phyloP scores from a whole-genome alignment of 1,140 invertebrate species.

The Aphis craccivora region DNA sequence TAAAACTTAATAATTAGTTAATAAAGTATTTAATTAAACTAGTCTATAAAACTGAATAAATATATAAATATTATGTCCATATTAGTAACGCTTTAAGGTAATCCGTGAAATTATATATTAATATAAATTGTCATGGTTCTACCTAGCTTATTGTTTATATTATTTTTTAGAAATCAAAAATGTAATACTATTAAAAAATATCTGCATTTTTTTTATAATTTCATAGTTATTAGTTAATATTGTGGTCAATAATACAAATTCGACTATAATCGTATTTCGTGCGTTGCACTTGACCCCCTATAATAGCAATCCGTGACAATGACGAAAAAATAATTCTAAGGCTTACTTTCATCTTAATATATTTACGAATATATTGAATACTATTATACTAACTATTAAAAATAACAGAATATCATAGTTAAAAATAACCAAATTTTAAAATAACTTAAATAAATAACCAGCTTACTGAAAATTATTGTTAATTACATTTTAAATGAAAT shows the following conservation, averaged over 20 bases:
- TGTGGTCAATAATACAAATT: conserved; percentile 1
- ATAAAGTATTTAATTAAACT: conserved; percentile 1
- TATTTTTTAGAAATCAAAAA: neutral
- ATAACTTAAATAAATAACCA: neutral
- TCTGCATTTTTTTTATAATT: conserved; percentile 18
- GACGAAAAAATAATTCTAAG: neutral
- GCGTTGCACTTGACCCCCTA: conserved; percentile 4
- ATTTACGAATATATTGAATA: neutral
- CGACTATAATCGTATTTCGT: conserved; percentile 32
- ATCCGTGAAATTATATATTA: conserved; percentile 5
- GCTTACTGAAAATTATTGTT: neutral
- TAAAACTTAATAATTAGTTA: neutral
- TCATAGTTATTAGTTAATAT: conserved; percentile 24
- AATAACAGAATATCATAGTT: neutral
- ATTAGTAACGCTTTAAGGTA: conserved; percentile 15
- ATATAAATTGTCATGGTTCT: neutral
- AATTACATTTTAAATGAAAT: neutral
- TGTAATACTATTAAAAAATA: neutral
- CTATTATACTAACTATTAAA: neutral
- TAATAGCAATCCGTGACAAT: neutral
- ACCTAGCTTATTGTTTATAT: conserved; percentile 7
- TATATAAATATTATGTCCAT: neutral
- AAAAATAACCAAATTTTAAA: neutral
- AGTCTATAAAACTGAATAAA: neutral
- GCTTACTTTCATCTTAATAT: conserved; percentile 2